Base-by-base conservation (phyloP, 2,888 invertebrate genomes). In the Apotomis turbidana region DNA sequence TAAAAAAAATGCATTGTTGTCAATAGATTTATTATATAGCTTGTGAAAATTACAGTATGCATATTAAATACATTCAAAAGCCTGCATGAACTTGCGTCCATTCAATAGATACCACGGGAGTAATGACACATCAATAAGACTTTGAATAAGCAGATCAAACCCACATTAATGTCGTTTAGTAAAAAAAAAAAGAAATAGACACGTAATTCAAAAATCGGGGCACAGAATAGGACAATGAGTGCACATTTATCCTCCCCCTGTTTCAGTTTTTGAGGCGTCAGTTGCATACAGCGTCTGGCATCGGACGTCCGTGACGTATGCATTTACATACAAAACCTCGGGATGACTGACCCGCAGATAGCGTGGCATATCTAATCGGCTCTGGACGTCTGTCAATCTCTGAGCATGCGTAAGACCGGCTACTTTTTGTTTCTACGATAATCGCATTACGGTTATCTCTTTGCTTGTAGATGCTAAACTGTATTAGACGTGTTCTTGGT, bases 311-410 rank as follows among this genome's bases (percentile, higher is more conserved):
- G 84, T 85, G 88, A 87, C 86, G 81, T 81, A 77, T 77, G 79
- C 85, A 92, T 92, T 91, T 90, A 89, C 91, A 91, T 92, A 91
- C 89, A 91, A 90, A 91, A 87, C 88, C 82, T 76, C 78, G 81
- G 83, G 86, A 87, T 85, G 90, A 86, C 86, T 88, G 84, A 84
- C 82, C 81, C 81, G 78, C 79, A 85, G 89, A 90, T 89, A 88
- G 84, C 86, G 83, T 85, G 85, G 89, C 87, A 87, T 90, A 90
- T 90, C 90, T 92, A 92, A 92, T 91, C 81, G 77, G 74, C 70
- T 76, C 57, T 66, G 74, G 75, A 74, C 74, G 75, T 55, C 74
- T 76, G 76, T 76, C 76, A 76, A 74, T 76, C 76, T 73, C 61
- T 44, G 51, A 83, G 81, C 78, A 80, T 83, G 81, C 82, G 83